Percentiles rank a stretch among this genome's conserved stretches.
Conservation (phyloP, 2,888 invertebrate species). For the Scaeva pyrastri region DNA sequence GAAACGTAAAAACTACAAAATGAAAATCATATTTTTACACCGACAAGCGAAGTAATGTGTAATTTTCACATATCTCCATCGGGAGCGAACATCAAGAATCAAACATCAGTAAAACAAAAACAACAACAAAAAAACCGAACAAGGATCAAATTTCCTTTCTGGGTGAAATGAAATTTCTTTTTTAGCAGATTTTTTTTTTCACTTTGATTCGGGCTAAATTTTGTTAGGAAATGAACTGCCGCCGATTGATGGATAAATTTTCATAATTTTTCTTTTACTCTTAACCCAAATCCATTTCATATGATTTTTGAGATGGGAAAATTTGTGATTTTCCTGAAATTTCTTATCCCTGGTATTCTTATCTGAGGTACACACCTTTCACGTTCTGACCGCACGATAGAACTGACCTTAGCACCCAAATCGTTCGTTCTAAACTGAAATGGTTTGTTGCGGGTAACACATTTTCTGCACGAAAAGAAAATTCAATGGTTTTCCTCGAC, state of each 20-base stretch:
- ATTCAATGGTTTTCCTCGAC: constrained; percentile 32
- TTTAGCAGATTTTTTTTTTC: constrained; percentile 18
- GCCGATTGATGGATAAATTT: constrained; percentile 23
- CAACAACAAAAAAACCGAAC: not conserved
- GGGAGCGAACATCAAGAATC: not conserved
- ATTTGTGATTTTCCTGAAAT: not conserved
- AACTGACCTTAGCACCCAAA: constrained; percentile 81
- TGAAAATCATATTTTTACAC: constrained; percentile 9
- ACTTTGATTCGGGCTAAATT: constrained; percentile 26
- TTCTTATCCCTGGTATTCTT: not conserved
- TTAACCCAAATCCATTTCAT: constrained; percentile 25
- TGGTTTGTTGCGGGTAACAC: constrained; percentile 76
- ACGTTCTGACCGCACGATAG: constrained; percentile 77
- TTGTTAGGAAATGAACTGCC: constrained; percentile 22
- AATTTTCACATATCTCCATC: constrained; percentile 39
- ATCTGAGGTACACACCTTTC: constrained; percentile 75
- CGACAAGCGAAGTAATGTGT: constrained; percentile 6
- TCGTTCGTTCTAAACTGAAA: constrained; percentile 83
- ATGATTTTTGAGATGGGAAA: not conserved
- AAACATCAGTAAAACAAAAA: too few relatives aligned
- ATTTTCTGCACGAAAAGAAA: constrained; percentile 74
- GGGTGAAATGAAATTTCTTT: constrained; percentile 20
- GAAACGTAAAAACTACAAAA: constrained; percentile 29
- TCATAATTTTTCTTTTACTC: constrained; percentile 33
- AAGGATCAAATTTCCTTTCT: constrained; percentile 38